Conservation (phyloP, 2,797 vertebrate genomes). For the Harpagifer antarcticus region DNA sequence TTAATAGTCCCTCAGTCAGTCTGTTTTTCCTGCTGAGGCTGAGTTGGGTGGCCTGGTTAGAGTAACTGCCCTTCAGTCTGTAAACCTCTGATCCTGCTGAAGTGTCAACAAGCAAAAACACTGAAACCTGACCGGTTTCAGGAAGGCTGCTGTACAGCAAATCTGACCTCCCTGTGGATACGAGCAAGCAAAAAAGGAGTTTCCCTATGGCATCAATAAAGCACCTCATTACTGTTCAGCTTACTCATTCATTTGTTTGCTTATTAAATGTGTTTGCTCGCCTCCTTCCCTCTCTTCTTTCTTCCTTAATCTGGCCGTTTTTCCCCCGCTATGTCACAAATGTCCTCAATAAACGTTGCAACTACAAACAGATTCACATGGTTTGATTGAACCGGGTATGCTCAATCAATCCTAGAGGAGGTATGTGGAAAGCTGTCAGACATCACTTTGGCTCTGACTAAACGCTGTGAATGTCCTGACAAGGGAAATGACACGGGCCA, state of each 20-base stretch:
- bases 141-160: constrained; percentile 75
- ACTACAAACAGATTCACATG: constrained; percentile 69
- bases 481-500: constrained; percentile 81
- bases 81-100: constrained; percentile 75
- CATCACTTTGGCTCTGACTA: constrained; percentile 83
- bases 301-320: constrained; percentile 43
- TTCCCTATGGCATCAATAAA: constrained; percentile 81
- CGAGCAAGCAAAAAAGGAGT: constrained; percentile 79
- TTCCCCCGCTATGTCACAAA: constrained; percentile 62
- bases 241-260: constrained; percentile 81
- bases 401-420: constrained; percentile 78
- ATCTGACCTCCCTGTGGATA: constrained; percentile 78
- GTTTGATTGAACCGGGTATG: constrained; percentile 71
- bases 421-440: constrained; percentile 79
- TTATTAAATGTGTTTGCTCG: constrained; percentile 78
- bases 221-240: constrained; percentile 81
- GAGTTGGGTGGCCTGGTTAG: constrained; percentile 69
- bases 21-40: constrained; percentile 61
- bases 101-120: constrained; percentile 74
- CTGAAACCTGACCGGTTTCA: constrained; percentile 72
- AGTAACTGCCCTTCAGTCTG: constrained; percentile 69
- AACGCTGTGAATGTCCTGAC: constrained; percentile 84
- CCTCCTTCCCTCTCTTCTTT: constrained; percentile 50
- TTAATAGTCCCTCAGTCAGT: constrained; percentile 33
- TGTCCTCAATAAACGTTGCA: constrained; percentile 53